Evolutionary conservation across 2,113 vertebrate species (phyloP), one percentile per base, ranked within the genome.

Genomic region (Platysteira castanea): DNA sequence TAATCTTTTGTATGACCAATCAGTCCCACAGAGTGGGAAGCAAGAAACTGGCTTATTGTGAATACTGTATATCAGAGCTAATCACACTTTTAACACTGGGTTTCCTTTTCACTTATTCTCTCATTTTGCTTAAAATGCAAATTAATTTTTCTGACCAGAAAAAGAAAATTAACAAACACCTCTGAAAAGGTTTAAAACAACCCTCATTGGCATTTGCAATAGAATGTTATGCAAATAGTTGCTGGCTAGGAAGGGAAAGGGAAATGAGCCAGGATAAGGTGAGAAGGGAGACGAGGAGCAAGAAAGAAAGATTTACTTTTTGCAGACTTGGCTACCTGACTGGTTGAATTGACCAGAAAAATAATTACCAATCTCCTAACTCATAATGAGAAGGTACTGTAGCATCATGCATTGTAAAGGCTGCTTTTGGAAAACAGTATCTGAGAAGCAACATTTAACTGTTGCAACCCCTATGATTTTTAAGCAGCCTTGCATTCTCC

Each of bases 261-360:
- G 41, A 91, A 85, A 69, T 77, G 41, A 89, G 54, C 56, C 90
- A 95, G 91, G 73, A 46, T 49, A 68, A 87, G 47, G 56, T 77
- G 85, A 93, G 63, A 68, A 60, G 57, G 50, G 46, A 96, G 21
- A 37, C 24, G 24, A 67, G 19, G 27, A 73, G 50, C 31, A 74
- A 85, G 57, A 31, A 94, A 77, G 59, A 76, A 84, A 71, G 13
- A 64, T 27, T 33, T 78, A 13, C n/a, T 76, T 28, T 64, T 67
- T 87, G 64, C 52, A 91, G 77, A 79, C 60, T 75, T 88, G 74
- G 42, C 65, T 94, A 69, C 61, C 67, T 87, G 80, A 52, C 60
- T 90, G 61, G 44, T 71, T 88, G 92, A 89, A 73, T 93, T 74
- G 69, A 81, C 64, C 81, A 70, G 89, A 90, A 96, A 73, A 95